Evolutionary conservation across 2,113 vertebrate genomes (phyloP).

Genomic region (Perca schrenkii): DNA sequence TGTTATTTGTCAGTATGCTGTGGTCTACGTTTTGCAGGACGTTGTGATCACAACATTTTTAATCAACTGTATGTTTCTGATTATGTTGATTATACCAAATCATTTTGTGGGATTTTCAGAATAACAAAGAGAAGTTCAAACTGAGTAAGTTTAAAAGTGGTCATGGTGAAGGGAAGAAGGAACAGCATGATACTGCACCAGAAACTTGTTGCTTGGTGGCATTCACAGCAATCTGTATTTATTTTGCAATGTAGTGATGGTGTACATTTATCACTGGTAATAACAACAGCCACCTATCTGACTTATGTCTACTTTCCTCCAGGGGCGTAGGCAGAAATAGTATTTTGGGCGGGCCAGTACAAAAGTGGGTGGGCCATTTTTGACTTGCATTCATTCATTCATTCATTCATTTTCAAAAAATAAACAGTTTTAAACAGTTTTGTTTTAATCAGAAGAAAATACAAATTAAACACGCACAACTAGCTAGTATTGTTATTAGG

Average conservation of each 20-base stretch:
- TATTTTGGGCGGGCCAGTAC: too few species aligned
- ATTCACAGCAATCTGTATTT: neutral
- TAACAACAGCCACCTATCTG: neutral
- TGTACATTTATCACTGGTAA: neutral
- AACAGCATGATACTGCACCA: neutral
- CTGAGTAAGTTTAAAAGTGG: neutral
- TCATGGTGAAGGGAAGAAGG: neutral
- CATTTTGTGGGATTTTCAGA: neutral
- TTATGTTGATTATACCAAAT: neutral
- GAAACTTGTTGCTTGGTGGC: neutral
- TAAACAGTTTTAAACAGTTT: too few species aligned
- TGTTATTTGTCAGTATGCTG: neutral
- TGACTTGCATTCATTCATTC: too few species aligned
- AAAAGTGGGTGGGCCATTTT: too few species aligned
- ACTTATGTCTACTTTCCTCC: too few species aligned
- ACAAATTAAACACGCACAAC: too few species aligned
- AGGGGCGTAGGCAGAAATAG: too few species aligned
- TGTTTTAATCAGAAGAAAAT: too few species aligned
- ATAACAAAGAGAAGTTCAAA: neutral
- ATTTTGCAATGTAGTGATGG: neutral
- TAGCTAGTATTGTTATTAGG: too few species aligned
- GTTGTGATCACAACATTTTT: neutral
- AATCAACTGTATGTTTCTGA: neutral
- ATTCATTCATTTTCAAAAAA: too few species aligned
- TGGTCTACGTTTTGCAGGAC: neutral